Evolutionary conservation across 2,888 invertebrate species (phyloP).

Genomic region (Eupithecia centaureata): DNA sequence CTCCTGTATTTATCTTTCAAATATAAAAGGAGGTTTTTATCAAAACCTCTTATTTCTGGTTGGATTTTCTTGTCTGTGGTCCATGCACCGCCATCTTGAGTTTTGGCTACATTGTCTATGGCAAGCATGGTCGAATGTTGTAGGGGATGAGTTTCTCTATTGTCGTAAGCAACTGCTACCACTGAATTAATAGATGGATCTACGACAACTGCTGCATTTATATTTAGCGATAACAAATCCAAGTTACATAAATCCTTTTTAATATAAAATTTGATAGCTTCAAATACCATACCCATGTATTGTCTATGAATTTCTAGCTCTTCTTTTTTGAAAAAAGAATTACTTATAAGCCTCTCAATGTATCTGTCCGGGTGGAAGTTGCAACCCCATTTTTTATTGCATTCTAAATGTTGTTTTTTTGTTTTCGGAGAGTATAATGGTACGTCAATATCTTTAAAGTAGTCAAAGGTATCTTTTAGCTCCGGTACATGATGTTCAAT

Average conservation of each 20-base stretch:
- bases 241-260: slow-evolving; percentile 28
- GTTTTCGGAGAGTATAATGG: slow-evolving; percentile 86
- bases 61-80: slow-evolving; percentile 61
- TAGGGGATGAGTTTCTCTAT: slow-evolving; percentile 86
- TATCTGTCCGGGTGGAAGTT: slow-evolving; percentile 92
- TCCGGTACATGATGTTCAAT: slow-evolving; percentile 76
- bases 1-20: slow-evolving; percentile 63
- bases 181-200: slow-evolving; percentile 87
- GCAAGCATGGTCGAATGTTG: slow-evolving; percentile 94
- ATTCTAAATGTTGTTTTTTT: slow-evolving; percentile 86
- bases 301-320: slow-evolving; percentile 69
- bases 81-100: slow-evolving; percentile 92
- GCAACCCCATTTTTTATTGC: slow-evolving; percentile 89
- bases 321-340: slow-evolving; percentile 81
- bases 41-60: slow-evolving; percentile 9
- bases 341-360: slow-evolving; percentile 87
- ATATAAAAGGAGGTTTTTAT: slow-evolving; percentile 60
- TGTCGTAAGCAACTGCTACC: slow-evolving; percentile 87
- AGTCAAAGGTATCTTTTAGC: slow-evolving; percentile 73
- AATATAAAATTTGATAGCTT: slow-evolving; percentile 73
- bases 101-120: slow-evolving; percentile 92
- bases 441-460: slow-evolving; percentile 82
- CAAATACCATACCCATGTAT: slow-evolving; percentile 85
- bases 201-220: slow-evolving; percentile 85
- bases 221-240: slow-evolving; percentile 38